These are phyloP conservation scores for Hybos culiciformis DNA, from an alignment of 2,888 invertebrate species.

Conservation along the genomic window DNA sequence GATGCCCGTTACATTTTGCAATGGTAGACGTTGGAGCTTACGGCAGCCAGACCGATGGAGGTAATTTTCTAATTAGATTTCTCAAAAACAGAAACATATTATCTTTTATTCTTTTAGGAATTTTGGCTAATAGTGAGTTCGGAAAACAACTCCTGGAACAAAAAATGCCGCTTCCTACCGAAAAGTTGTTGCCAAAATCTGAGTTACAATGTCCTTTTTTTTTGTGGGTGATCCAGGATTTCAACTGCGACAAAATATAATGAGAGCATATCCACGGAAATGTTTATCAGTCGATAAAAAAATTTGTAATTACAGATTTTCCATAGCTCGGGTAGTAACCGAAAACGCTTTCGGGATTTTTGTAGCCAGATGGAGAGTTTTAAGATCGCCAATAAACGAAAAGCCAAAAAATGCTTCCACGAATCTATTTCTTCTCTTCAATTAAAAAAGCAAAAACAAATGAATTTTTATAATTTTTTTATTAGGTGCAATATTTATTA, in stretches of 20 bases:
- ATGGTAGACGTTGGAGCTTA: conserved; percentile 22
- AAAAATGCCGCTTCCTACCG: neutral
- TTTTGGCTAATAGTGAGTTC: neutral
- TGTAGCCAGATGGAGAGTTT: neutral
- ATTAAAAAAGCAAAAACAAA: too few species aligned
- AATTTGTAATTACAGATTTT: conserved; percentile 6
- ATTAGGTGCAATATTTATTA: too few species aligned
- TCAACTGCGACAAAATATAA: conserved; percentile 5
- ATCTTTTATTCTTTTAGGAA: too few species aligned
- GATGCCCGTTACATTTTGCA: conserved; percentile 21
- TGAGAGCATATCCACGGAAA: conserved; percentile 7
- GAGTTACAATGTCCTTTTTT: conserved; percentile 3
- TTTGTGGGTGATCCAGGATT: conserved; percentile 10
- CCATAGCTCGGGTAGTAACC: conserved; percentile 2
- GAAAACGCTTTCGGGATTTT: conserved; percentile 8
- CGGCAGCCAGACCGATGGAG: conserved; percentile 19
- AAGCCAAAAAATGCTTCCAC: too few species aligned
- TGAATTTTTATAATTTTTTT: too few species aligned
- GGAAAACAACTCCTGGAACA: neutral
- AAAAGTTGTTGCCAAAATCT: neutral
- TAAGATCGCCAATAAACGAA: too few species aligned
- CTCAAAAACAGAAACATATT: too few species aligned
- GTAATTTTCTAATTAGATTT: conserved; percentile 14
- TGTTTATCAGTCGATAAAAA: conserved; percentile 1
- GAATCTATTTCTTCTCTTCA: too few species aligned